Conservation (phyloP, 2,113 vertebrate species). For the Pseudolaguvia tuberculata region DNA sequence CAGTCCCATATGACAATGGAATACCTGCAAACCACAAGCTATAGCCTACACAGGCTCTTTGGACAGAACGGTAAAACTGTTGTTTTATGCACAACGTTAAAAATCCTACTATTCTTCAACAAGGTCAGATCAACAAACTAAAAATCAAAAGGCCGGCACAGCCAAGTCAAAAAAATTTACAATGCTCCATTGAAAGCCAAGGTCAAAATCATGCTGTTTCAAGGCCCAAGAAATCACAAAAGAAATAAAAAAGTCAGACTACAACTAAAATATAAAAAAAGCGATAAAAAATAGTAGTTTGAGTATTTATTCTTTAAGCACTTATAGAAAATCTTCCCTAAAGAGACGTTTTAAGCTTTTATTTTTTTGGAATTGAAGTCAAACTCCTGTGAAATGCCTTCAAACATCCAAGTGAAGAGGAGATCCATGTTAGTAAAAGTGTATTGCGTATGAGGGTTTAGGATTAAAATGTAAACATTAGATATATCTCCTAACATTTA, state of each 20-base stretch:
- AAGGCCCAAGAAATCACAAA: slow-evolving; percentile 1
- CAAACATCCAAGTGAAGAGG: too few relatives aligned
- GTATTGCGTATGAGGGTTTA: background rate
- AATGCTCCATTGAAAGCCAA: background rate
- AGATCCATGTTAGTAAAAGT: too few relatives aligned
- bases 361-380: too few relatives aligned
- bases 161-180: background rate
- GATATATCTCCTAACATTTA: too few relatives aligned
- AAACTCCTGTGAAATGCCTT: too few relatives aligned
- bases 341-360: slow-evolving; percentile 2
- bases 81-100: slow-evolving; percentile 7
- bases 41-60: slow-evolving; percentile 8
- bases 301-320: slow-evolving; percentile 15
- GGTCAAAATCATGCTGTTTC: slow-evolving; percentile 7
- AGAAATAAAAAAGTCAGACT: slow-evolving; percentile 7
- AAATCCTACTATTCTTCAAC: background rate
- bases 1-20: background rate
- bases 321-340: slow-evolving; percentile 6
- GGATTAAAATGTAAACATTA: too few relatives aligned
- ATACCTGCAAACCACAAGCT: background rate
- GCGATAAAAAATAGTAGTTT: slow-evolving; percentile 8
- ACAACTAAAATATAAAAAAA: slow-evolving; percentile 39
- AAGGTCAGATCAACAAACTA: background rate
- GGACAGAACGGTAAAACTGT: slow-evolving; percentile 10
- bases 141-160: slow-evolving; percentile 5